Base-by-base conservation (phyloP, 1,140 invertebrate species). In the Ceratosolen solmsi region DNA sequence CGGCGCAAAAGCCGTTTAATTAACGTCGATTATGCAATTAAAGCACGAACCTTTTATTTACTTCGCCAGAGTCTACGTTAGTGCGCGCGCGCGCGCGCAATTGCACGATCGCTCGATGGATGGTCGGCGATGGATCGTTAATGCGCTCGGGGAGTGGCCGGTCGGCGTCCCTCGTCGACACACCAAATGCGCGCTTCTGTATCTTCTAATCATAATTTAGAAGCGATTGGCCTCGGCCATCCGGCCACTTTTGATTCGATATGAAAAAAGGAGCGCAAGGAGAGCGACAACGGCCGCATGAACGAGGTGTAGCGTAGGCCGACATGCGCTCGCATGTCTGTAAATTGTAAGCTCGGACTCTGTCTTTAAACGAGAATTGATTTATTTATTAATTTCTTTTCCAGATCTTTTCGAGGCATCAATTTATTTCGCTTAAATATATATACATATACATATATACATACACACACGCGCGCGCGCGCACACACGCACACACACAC, bases 21-120 rank as follows among this genome's bases (percentile, higher is more conserved):
- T 74, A 74, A 38, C 71, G 71, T 63, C 60, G 65, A 60, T 82
- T 82, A 46, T 72, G 51, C 65, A 82, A 82, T 82, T 49, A 73
- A 78, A 74, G 11, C 5, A 36, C 25, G 72, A 36, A 22, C 73
- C 73, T 68, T 22, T 68, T 68, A 2, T 38, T 68, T 36, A n/a
- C n/a, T n/a, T n/a, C n/a, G n/a, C n/a, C n/a, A n/a, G n/a, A n/a
- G n/a, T n/a, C n/a, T n/a, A n/a, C n/a, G n/a, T n/a, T n/a, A n/a
- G n/a, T n/a, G n/a, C n/a, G 51, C 3, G 5, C 51, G 51, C 5
- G 51, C 20, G 20, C 27, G 27, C n/a, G 27, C 58, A 15, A 63
- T 25, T 63, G n/a, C 58, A 15, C 27, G 58, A 63, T 27, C 9
- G 8, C 65, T 33, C 65, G 33, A 20, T 25, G 11, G 22, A 63